Evolutionary conservation across 2,113 vertebrate species (phyloP), one percentile per base, ranked within the genome.

Genomic region (Piaya cayana): DNA sequence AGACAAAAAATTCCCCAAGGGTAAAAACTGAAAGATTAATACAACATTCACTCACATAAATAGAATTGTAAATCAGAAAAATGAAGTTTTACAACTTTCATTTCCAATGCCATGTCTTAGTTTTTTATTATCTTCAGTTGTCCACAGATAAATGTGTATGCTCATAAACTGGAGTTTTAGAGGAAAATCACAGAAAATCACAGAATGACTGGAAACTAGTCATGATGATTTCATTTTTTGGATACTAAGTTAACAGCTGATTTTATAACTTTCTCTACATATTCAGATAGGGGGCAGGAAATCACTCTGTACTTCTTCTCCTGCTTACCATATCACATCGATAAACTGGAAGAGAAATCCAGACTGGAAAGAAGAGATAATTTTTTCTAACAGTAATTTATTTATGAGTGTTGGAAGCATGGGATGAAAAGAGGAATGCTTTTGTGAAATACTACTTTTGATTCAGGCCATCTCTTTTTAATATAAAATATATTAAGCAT

Each of bases 361-460:
- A 68, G 11, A 55, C 14, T 55, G 3, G 16, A 50, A 91, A n/a
- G 2, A 53, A n/a, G 16, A 53, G 2, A 22, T 0, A 7, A 1
- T 15, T 65, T 43, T 65, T 56, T 15, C 12, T 55, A 85, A 32
- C 9, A 47, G 4, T 37, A 67, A 75, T 8, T 15, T 29, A 16
- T 60, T 52, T n/a, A 16, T n/a, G 19, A 62, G 3, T 64, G 2
- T 62, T 78, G 11, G 26, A 75, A 79, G 8, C 13, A 60, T 8
- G 6, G 5, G 14, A 8, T 72, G 4, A 83, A 76, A 64, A 55
- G 6, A 65, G 4, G 3, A 62, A 50, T 39, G 5, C 59, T 75
- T 55, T 59, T 0, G 27, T 67, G 2, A 68, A 67, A 13, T 0
- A n/a, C 3, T 49, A 8, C 27, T 82, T 82, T 67, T 0, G 4